phyloP scores from a whole-genome alignment of 2,797 vertebrate genomes.

The Emys orbicularis region DNA sequence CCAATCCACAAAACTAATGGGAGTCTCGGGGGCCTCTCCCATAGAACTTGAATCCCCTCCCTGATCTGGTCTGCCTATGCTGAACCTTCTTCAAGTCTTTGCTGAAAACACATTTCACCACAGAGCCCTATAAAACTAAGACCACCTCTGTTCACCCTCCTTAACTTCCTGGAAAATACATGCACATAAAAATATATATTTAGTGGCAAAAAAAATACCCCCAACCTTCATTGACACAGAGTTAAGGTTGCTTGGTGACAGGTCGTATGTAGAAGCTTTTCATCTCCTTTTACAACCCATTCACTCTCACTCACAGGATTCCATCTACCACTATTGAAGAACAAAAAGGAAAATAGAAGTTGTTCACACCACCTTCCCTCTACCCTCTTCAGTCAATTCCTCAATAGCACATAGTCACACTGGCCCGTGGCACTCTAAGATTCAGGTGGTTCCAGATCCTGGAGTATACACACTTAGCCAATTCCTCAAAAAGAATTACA shows the following conservation, averaged over 20 bases:
- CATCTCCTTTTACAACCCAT: background rate
- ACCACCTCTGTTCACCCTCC: fast-evolving
- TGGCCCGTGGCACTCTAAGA: background rate
- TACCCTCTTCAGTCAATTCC: background rate
- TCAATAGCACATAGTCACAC: background rate
- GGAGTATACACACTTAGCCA: background rate
- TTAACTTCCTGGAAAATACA: background rate
- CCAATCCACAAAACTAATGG: background rate
- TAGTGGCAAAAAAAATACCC: background rate
- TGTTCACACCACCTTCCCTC: background rate
- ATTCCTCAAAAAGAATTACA: background rate
- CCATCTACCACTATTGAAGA: background rate
- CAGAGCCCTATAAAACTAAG: background rate
- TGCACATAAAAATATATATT: background rate
- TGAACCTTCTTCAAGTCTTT: background rate
- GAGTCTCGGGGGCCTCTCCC: background rate
- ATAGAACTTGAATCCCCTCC: background rate
- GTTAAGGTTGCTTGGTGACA: background rate
- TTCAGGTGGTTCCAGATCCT: background rate
- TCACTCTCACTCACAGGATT: background rate
- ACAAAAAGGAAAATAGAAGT: background rate
- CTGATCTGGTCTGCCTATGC: background rate
- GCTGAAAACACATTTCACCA: background rate
- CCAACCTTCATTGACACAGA: background rate
- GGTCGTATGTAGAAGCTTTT: background rate